Percentiles rank a stretch among this genome's conserved stretches.
Evolutionary conservation across 1,140 invertebrate genomes (phyloP).

Genomic region (Rhopalosiphum padi): DNA sequence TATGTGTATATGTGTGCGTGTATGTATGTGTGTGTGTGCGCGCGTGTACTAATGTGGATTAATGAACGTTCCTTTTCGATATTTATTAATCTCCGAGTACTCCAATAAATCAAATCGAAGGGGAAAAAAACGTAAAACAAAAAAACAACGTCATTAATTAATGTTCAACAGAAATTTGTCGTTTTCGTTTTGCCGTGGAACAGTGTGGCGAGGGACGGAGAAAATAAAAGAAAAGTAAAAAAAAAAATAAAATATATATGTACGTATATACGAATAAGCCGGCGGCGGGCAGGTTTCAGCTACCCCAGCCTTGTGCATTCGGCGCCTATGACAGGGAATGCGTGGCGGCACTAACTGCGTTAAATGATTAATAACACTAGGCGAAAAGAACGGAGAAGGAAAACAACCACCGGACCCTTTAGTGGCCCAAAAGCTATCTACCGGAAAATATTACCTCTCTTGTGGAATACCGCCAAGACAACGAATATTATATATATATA

Average conservation of each 20-base stretch:
- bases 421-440: conserved; percentile 57
- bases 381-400: conserved; percentile 48
- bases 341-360: conserved; percentile 49
- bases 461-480: conserved; percentile 55
- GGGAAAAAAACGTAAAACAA: conserved; percentile 19
- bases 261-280: not conserved
- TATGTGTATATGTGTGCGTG: not conserved
- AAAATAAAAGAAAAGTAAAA: not conserved
- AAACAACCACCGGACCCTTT: conserved; percentile 48
- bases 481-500: conserved; percentile 41
- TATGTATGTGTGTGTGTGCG: no score
- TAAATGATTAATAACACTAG: conserved; percentile 57
- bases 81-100: conserved; percentile 54
- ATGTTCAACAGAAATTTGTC: conserved; percentile 57
- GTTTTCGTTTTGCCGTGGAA: conserved; percentile 50
- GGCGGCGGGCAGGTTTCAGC: conserved; percentile 34
- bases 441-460: conserved; percentile 58
- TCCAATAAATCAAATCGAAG: conserved; percentile 48
- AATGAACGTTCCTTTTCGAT: conserved; percentile 52
- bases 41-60: conserved; percentile 41
- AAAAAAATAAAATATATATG: not conserved
- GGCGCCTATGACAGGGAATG: not conserved
- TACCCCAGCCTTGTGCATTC: not conserved
- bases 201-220: no score
- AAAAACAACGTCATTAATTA: conserved; percentile 53